Conservation (phyloP, 2,113 vertebrate species). For the Corydoras sp. region DNA sequence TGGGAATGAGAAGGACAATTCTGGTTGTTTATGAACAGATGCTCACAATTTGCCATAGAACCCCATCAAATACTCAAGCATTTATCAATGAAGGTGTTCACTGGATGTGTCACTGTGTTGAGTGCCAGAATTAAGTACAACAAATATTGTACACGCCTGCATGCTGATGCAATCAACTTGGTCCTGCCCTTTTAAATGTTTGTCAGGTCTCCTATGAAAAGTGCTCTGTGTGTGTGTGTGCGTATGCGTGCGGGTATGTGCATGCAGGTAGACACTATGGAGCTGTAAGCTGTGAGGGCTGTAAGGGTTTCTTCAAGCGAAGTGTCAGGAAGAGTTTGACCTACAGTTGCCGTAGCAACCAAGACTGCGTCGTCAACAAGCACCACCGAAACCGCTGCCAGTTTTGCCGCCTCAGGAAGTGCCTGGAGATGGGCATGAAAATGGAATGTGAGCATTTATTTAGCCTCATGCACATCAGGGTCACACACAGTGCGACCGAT, state of each 20-base stretch:
- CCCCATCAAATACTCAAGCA: not conserved
- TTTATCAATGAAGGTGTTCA: too few species aligned
- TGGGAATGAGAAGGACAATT: too few species aligned
- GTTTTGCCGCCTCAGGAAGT: constrained; percentile 93
- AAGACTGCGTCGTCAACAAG: constrained; percentile 97
- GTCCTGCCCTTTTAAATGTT: too few species aligned
- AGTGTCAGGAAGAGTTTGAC: constrained; percentile 95
- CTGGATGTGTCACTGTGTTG: too few species aligned
- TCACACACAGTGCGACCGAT: too few species aligned
- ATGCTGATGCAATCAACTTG: too few species aligned
- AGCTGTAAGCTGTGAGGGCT: constrained; percentile 96
- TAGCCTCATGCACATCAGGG: not conserved
- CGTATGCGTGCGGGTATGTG: constrained; percentile 31
- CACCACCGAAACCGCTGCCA: constrained; percentile 98
- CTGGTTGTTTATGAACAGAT: too few species aligned
- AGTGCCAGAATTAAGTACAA: too few species aligned
- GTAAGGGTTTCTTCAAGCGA: constrained; percentile 98
- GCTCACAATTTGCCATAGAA: not conserved
- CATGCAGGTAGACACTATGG: constrained; percentile 90
- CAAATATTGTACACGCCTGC: too few species aligned
- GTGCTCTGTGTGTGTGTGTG: not conserved
- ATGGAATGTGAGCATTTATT: constrained; percentile 87
- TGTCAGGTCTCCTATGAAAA: too few species aligned
- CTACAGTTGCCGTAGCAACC: constrained; percentile 96
- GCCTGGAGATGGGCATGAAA: constrained; percentile 98